A percentile compares a stretch with the other conserved stretches of the same genome.
Conservation (phyloP, 1,140 invertebrate species). For the Telenomus remus region DNA sequence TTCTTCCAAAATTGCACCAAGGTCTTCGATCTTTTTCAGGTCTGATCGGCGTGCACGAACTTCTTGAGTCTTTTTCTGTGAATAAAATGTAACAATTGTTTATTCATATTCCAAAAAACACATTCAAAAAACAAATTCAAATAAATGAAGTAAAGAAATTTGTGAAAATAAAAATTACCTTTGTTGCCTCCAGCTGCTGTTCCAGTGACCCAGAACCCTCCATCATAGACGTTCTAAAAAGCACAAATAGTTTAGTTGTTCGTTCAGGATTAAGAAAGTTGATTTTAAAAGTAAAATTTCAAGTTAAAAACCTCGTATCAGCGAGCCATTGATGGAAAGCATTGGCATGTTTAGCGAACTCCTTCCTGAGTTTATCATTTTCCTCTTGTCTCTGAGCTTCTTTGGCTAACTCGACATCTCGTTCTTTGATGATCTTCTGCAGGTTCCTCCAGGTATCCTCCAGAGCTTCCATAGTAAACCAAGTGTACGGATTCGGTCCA, state of each 20-base stretch:
- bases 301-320: slow-evolving; percentile 90
- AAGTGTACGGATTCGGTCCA: slow-evolving; percentile 99
- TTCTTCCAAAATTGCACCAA: slow-evolving; percentile 97
- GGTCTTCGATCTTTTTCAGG: slow-evolving; percentile 97
- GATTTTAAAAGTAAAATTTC: background rate
- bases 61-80: slow-evolving; percentile 93
- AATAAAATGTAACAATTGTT: background rate
- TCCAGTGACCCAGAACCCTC: slow-evolving; percentile 98
- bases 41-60: slow-evolving; percentile 93
- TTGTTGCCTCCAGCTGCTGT: slow-evolving; percentile 95
- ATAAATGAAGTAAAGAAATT: background rate
- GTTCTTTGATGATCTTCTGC: slow-evolving; percentile 98
- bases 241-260: slow-evolving; percentile 31
- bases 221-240: slow-evolving; percentile 97
- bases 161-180: slow-evolving; percentile 76
- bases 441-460: slow-evolving; percentile 99
- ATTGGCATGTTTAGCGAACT: slow-evolving; percentile 99
- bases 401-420: slow-evolving; percentile 95
- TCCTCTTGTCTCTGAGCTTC: slow-evolving; percentile 98
- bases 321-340: slow-evolving; percentile 99
- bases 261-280: background rate
- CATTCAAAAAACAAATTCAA: too few relatives aligned
- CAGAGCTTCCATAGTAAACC: slow-evolving; percentile 99
- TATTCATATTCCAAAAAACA: too few relatives aligned
- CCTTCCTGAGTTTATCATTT: slow-evolving; percentile 97